Conservation (phyloP, 2,113 vertebrate species). For the Perca schrenkii region DNA sequence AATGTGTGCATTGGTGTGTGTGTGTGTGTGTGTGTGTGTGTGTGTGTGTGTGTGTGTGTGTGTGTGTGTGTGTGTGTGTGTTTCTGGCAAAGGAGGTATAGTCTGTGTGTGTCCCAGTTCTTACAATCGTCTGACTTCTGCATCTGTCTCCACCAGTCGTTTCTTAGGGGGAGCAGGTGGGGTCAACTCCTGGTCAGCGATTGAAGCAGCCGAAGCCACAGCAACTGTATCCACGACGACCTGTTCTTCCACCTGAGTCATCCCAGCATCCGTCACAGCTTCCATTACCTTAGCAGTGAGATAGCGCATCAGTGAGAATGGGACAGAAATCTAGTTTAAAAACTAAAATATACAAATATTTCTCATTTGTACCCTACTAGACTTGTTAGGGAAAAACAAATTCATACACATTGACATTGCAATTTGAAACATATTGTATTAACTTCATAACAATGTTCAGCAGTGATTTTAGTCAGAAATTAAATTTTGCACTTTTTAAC, state of each 20-base stretch:
- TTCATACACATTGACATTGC: neutral
- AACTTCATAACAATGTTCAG: neutral
- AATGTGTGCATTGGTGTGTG: neutral
- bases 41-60: too few species aligned
- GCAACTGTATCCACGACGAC: constrained; percentile 76
- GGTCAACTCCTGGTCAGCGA: constrained; percentile 84
- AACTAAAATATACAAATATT: neutral
- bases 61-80: too few species aligned
- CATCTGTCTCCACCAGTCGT: constrained; percentile 88
- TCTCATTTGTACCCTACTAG: neutral
- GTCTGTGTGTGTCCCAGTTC: constrained; percentile 41
- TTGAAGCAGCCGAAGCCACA: constrained; percentile 70
- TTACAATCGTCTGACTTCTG: constrained; percentile 89
- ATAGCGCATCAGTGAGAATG: neutral
- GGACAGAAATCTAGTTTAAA: neutral
- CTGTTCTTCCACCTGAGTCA: constrained; percentile 85
- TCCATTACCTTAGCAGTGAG: constrained; percentile 87
- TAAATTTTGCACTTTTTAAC: neutral
- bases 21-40: neutral
- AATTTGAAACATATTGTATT: neutral
- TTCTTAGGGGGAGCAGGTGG: constrained; percentile 91
- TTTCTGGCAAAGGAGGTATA: neutral
- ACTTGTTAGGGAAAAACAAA: neutral
- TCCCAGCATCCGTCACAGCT: constrained; percentile 87
- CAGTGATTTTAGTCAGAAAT: neutral